Evolutionary conservation across 1,140 invertebrate genomes (phyloP).

Genomic region (Pteromalus puparum): DNA sequence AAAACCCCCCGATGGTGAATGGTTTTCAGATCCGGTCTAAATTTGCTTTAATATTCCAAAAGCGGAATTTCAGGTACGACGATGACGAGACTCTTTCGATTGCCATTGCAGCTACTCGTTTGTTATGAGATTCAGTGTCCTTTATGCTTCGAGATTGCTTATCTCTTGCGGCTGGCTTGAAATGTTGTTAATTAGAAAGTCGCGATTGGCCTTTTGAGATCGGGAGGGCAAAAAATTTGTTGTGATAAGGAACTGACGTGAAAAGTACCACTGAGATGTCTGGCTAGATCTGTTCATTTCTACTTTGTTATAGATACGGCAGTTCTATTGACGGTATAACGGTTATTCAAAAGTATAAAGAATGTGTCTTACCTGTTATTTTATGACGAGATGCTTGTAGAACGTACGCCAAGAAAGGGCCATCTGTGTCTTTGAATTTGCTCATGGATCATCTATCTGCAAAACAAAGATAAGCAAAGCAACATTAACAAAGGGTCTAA

Average conservation of each 20-base stretch:
- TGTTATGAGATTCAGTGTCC: neutral
- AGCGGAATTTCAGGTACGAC: constrained; percentile 18
- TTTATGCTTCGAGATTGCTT: neutral
- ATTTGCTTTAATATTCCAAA: constrained; percentile 14
- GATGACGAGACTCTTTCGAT: constrained; percentile 29
- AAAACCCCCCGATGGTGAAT: neutral
- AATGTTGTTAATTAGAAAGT: constrained; percentile 13
- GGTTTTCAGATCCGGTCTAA: constrained; percentile 17
- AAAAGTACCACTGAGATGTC: too few species aligned
- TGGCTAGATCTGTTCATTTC: neutral
- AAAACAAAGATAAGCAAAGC: neutral
- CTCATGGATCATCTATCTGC: neutral
- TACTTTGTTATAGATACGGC: neutral
- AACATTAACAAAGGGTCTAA: neutral
- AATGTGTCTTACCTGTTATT: neutral
- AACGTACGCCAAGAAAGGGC: neutral
- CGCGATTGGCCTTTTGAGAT: neutral
- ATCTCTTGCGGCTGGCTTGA: neutral
- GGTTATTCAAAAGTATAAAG: too few species aligned
- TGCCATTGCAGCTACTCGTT: neutral
- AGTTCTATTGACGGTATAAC: neutral
- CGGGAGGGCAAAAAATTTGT: neutral
- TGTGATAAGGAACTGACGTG: too few species aligned
- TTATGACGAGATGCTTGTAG: neutral
- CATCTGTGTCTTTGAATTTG: neutral